These are phyloP conservation scores for Mormyrus iriodes DNA, from an alignment of 2,113 vertebrate genomes.

Conservation along the genomic window DNA sequence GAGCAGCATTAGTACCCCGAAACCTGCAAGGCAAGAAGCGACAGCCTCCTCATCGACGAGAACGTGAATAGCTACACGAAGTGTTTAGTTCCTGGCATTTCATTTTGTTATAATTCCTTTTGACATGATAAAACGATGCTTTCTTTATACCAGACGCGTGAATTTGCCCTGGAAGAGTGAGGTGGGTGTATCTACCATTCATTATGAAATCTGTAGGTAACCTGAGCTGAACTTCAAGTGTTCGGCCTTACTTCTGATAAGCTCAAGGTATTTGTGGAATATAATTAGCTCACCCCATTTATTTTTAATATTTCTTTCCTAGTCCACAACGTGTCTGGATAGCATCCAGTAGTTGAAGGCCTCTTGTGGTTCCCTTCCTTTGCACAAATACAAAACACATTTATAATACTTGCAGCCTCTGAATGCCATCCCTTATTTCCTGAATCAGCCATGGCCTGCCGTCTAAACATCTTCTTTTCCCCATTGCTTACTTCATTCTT, in stretches of 20 bases:
- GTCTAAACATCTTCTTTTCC: neutral
- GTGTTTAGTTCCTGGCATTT: neutral
- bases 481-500: neutral
- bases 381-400: neutral
- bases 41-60: neutral
- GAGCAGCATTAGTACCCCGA: neutral
- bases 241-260: neutral
- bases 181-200: neutral
- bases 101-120: neutral
- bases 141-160: neutral
- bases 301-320: constrained; percentile 5
- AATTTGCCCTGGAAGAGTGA: neutral
- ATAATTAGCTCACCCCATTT: constrained; percentile 4
- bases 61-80: neutral
- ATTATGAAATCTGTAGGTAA: constrained; percentile 2
- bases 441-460: neutral
- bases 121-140: neutral
- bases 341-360: neutral
- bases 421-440: neutral
- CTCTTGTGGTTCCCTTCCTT: neutral
- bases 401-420: neutral
- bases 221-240: neutral
- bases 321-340: neutral
- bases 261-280: neutral
- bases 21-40: neutral